Base-by-base conservation (phyloP, 1,140 invertebrate species). In the Pissodes strobi region DNA sequence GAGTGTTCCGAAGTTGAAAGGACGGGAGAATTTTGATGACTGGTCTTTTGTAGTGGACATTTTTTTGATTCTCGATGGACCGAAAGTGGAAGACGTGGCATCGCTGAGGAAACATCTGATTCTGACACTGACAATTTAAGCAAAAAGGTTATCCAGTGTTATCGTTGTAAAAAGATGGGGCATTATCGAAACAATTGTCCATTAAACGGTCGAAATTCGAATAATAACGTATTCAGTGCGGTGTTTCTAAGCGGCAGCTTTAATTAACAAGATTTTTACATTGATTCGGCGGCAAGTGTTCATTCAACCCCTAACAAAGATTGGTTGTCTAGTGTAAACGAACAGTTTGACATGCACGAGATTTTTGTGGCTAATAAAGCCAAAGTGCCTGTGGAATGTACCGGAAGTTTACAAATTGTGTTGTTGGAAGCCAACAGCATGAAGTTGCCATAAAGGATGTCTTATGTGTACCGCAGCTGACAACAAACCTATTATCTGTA, bases 1-100 rank as follows among this genome's bases (percentile, higher is more conserved):
- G n/a, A 68, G 61, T 67, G 69, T 71, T 6, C 69, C 69, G 15
- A 69, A 61, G 18, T 48, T 73, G 18, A 19, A 43, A 30, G 69
- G 66, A 8, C 61, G 60, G 12, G 69, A 70, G 17, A 72, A 73
- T 48, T 73, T 67, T 53, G 39, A 61, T 4, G 68, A 68, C 17
- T 72, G 71, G 71, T 23, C 48, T 3, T 72, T 69, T 43, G 68
- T 64, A 2, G 56, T 67, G 2, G 60, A 71, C 48, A 69, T 69
- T 55, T 19, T 71, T 19, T 55, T 72, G 9, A 56, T 70, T 9
- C 37, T 71, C n/a, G 69, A 72, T 52, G 67, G 69, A 15, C 43
- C 67, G 5, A 21, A 17, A 19, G 38, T 41, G 53, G 19, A 5
- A 22, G 38, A 18, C n/a, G 10, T 3, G 3, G 27, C 51, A 25